Base-by-base conservation (phyloP, 1,140 invertebrate species). In the Gyrodactylus bullatarudis region DNA sequence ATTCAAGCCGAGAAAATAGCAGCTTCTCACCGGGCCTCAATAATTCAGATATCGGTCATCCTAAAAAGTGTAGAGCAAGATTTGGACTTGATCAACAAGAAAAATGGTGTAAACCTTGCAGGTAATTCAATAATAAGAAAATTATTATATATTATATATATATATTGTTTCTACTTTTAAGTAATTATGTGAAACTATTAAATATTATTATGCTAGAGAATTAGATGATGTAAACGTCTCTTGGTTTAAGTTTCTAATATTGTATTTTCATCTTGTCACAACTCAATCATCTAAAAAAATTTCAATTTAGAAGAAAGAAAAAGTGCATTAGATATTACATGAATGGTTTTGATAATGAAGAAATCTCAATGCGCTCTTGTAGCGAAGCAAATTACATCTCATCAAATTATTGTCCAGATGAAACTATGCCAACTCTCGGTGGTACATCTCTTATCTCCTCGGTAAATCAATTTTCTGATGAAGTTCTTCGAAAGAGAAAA, bases 91-190 rank as follows among this genome's bases (percentile, higher is more conserved):
- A 97, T 78, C 90, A 96, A 80, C 91, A 95, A 81, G 90, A 87
- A 82, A 88, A 92, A 79, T 99, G 95, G 95, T 99, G 95, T 80
- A 98, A 98, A 81, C 93, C 92, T 75, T 99, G 95, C 89, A 91
- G 91, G 91, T 94, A 86, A 83, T 1, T 73, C 34, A 8, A 54
- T 8, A 54, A 54, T 54, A 54, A 54, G 8, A 54, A n/a, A 8
- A 16, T 54, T 54, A 8, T 16, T 54, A 16, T 54, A 54, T 54
- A 16, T 8, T 54, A n/a, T 16, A 16, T 16, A 54, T 54, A n/a
- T 54, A 8, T 54, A 54, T 16, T 8, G 34, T 16, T n/a, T 54
- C n/a, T 54, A 54, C 34, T 54, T n/a, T 16, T n/a, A 54, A 54
- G 34, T 54, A 54, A n/a, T n/a, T n/a, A n/a, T n/a, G n/a, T n/a